phyloP scores from a whole-genome alignment of 1,140 invertebrate species.

The Nymphalis io region DNA sequence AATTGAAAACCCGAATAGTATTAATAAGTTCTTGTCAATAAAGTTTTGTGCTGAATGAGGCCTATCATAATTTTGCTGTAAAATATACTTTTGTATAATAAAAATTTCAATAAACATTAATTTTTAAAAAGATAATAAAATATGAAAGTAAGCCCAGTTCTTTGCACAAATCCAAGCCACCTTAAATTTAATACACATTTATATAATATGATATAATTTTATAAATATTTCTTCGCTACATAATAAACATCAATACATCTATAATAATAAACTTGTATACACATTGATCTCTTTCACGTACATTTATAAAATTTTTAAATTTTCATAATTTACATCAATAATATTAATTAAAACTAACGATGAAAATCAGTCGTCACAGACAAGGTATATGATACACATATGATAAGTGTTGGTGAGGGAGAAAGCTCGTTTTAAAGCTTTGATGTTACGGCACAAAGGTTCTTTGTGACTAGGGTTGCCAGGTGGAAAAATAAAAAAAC shows the following conservation, averaged over 20 bases:
- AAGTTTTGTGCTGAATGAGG: conserved; percentile 2
- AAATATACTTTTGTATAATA: not conserved
- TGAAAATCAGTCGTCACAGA: conserved; percentile 76
- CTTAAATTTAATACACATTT: conserved; percentile 29
- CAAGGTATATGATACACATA: conserved; percentile 43
- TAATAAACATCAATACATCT: conserved; percentile 71
- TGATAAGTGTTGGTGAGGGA: conserved; percentile 28
- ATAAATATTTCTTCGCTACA: conserved; percentile 47
- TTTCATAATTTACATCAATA: conserved; percentile 46
- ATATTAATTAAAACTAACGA: conserved; percentile 58
- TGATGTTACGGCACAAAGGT: conserved; percentile 43
- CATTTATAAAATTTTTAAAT: conserved; percentile 68
- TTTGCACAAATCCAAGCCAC: conserved; percentile 32
- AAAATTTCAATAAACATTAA: not conserved
- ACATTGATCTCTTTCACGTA: conserved; percentile 65
- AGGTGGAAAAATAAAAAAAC: not conserved
- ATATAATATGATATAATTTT: conserved; percentile 35
- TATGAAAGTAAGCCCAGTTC: conserved; percentile 3
- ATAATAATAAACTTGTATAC: conserved; percentile 72
- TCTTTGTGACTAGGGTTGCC: not conserved
- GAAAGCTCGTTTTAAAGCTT: conserved; percentile 50
- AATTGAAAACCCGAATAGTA: not conserved
- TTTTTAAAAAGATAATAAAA: not conserved
- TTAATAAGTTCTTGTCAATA: not conserved
- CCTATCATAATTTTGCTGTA: not conserved